These are phyloP conservation scores for Erebia aethiops DNA, from an alignment of 2,888 invertebrate genomes.

Conservation along the genomic window DNA sequence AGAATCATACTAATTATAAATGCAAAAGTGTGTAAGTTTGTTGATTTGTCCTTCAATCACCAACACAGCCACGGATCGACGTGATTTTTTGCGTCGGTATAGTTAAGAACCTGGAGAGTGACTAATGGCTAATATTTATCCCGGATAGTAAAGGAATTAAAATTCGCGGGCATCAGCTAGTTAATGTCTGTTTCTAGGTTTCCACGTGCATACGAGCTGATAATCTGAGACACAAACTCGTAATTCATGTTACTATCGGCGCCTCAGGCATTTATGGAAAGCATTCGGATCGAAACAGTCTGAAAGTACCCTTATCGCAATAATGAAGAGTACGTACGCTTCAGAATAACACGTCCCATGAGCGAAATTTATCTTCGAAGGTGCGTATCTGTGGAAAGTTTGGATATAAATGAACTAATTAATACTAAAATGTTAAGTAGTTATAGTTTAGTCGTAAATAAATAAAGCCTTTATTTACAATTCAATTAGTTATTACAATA, in stretches of 20 bases:
- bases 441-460: not conserved
- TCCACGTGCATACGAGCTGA: not conserved
- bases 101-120: too few species aligned
- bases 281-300: not conserved
- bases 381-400: constrained; percentile 22
- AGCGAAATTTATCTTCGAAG: constrained; percentile 13
- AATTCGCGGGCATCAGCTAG: too few species aligned
- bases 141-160: too few species aligned
- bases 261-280: not conserved
- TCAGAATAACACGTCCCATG: constrained; percentile 4
- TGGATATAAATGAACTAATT: constrained; percentile 17
- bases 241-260: constrained; percentile 9
- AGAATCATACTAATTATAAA: not conserved
- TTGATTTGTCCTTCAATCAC: too few species aligned
- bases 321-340: constrained; percentile 12
- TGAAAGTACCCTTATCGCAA: constrained; percentile 5
- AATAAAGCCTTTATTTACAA: too few species aligned
- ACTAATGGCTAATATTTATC: too few species aligned
- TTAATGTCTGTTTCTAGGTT: too few species aligned
- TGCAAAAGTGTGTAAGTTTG: too few species aligned
- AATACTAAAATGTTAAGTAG: not conserved
- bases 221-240: not conserved
- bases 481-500: too few species aligned
- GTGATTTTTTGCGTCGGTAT: too few species aligned
- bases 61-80: too few species aligned